phyloP scores from a whole-genome alignment of 2,888 invertebrate species.

The Holacanthella duospinosa region DNA sequence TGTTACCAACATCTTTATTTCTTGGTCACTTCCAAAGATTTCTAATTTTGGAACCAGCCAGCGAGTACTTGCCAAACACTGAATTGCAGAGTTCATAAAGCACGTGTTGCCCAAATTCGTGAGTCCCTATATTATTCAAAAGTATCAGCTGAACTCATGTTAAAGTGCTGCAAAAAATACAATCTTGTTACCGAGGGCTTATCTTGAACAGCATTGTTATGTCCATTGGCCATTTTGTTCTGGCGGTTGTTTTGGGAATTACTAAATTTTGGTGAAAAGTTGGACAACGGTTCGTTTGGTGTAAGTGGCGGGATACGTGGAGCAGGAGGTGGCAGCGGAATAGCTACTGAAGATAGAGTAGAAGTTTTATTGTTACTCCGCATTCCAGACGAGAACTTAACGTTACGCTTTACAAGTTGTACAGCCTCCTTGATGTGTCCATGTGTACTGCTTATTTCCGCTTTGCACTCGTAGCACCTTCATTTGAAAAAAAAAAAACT shows the following conservation, averaged over 20 bases:
- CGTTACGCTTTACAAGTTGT: conserved; percentile 16
- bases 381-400: conserved; percentile 7
- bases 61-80: conserved; percentile 71
- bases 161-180: too few relatives aligned
- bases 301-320: background rate
- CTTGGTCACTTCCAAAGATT: conserved; percentile 30
- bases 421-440: conserved; percentile 10
- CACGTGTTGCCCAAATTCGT: conserved; percentile 91
- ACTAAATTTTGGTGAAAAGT: too few relatives aligned
- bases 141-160: too few relatives aligned
- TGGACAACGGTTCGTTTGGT: too few relatives aligned
- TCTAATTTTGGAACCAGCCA: conserved; percentile 29
- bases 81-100: conserved; percentile 93
- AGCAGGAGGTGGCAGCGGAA: background rate
- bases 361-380: too few relatives aligned
- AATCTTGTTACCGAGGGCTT: too few relatives aligned
- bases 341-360: background rate
- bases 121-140: conserved; percentile 56
- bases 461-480: conserved; percentile 29
- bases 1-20: conserved; percentile 23
- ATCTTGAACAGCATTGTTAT: too few relatives aligned
- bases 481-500: background rate
- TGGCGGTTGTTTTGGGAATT: too few relatives aligned
- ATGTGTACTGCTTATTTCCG: conserved; percentile 15
- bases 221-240: too few relatives aligned